Base-by-base conservation (phyloP, 2,113 vertebrate species). In the Ptilorrhoa leucosticta region DNA sequence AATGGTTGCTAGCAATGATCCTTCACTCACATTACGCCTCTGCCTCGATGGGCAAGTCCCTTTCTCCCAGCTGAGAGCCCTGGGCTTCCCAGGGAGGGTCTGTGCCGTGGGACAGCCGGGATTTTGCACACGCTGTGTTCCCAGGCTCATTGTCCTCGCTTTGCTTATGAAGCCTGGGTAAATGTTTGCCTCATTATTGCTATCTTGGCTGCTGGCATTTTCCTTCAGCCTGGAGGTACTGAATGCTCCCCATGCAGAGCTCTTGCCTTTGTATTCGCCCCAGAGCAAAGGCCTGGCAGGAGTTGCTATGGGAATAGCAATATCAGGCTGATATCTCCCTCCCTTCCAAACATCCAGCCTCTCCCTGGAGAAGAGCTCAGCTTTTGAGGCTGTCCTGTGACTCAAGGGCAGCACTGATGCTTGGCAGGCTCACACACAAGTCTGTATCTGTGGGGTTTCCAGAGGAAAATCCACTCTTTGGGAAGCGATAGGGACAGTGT, bases 171-270 rank as follows among this genome's bases (percentile, higher is more conserved):
- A 40, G 83, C 57, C 83, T 92, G 76, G 8, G 90, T 93, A 96
- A 97, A 96, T 93, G 89, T 96, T 96, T 95, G 92, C 80, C 31
- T 45, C 3, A 0, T 84, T 92, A 75, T 81, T 96, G 44, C 71
- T 86, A 13, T 57, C n/a, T 57, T 60, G 73, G 10, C 56, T 82
- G 68, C 45, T 89, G 45, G 53, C 33, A 12, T 91, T 90, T 87
- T 68, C 72, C 39, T 77, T 63, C 35, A 17, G 44, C 40, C 44
- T 71, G 63, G 60, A 68, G 16, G 30, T 27, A 1, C 58, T 76
- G 77, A 75, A 76, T 65, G 13, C 45, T 42, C 61, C 69, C 83
- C 40, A 6, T 15, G 50, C 39, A 58, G 53, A 72, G 54, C 28
- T 42, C 44, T 68, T 76, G 56, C 57, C 39, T 90, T 78, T 2